phyloP scores from a whole-genome alignment of 2,888 invertebrate species.

The Luffia ferchaultella region DNA sequence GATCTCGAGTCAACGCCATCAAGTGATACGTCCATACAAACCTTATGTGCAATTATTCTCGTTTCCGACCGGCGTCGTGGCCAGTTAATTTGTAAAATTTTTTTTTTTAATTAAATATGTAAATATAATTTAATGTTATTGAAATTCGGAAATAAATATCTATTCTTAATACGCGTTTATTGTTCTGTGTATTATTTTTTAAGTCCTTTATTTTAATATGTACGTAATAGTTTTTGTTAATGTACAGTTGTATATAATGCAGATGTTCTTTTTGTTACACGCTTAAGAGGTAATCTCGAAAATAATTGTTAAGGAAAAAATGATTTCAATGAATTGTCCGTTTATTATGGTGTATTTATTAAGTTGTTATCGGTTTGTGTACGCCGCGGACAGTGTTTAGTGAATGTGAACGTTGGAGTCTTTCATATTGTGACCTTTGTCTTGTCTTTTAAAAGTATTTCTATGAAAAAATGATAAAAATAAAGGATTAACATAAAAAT shows the following conservation, averaged over 20 bases:
- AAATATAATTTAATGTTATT: conserved; percentile 61
- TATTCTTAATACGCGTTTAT: conserved; percentile 35
- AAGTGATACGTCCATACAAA: conserved; percentile 52
- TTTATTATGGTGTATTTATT: conserved; percentile 55
- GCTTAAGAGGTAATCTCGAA: conserved; percentile 5
- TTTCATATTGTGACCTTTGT: conserved; percentile 60
- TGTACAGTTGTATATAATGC: conserved; percentile 63
- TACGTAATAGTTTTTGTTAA: conserved; percentile 40
- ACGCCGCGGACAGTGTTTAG: conserved; percentile 50
- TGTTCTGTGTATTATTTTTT: conserved; percentile 48
- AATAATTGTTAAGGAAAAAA: conserved; percentile 4
- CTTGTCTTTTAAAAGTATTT: conserved; percentile 63
- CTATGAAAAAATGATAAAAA: conserved; percentile 49
- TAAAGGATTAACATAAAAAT: conserved; percentile 51
- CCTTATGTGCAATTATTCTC: conserved; percentile 60
- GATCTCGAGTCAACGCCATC: conserved; percentile 22
- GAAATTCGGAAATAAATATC: conserved; percentile 37
- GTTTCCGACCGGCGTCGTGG: conserved; percentile 35
- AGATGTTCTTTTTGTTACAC: conserved; percentile 32
- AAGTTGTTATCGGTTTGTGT: conserved; percentile 56
- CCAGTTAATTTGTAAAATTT: conserved; percentile 21
- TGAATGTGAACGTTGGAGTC: conserved; percentile 49
- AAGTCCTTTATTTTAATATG: conserved; percentile 40
- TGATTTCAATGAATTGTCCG: conserved; percentile 57
- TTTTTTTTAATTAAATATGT: conserved; percentile 55